Percentiles rank a stretch among this genome's conserved stretches.
Conservation (phyloP, 2,888 invertebrate species). For the Eupsilia transversa region DNA sequence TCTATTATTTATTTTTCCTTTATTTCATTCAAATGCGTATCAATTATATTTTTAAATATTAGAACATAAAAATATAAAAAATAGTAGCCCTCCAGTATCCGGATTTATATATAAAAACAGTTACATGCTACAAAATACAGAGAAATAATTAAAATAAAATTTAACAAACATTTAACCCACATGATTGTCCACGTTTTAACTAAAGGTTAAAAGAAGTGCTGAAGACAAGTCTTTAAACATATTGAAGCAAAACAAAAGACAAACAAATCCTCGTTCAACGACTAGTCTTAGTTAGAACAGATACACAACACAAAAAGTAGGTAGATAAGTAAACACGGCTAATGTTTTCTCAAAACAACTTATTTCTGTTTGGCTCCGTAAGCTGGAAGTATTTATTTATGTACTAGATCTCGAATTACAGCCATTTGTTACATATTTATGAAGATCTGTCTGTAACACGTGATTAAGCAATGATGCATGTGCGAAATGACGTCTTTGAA, state of each 20-base stretch:
- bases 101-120: no score
- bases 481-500: background rate
- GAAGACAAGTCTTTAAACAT: no score
- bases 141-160: no score
- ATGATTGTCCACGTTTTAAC: no score
- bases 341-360: constrained; percentile 15
- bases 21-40: no score
- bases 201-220: no score
- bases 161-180: no score
- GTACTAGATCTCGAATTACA: constrained; percentile 43
- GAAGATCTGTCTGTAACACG: constrained; percentile 19
- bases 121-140: no score
- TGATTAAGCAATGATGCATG: background rate
- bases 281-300: constrained; percentile 19
- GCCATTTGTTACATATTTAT: constrained; percentile 15
- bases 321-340: constrained; percentile 19
- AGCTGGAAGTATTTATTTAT: constrained; percentile 29
- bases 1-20: no score
- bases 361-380: constrained; percentile 26
- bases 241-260: background rate
- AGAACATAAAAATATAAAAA: no score
- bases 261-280: background rate
- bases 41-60: no score
- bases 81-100: no score
- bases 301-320: constrained; percentile 24